Evolutionary conservation across 2,797 vertebrate species (phyloP), one percentile per base, ranked within the genome.

Genomic region (Galagoides demidoff): DNA sequence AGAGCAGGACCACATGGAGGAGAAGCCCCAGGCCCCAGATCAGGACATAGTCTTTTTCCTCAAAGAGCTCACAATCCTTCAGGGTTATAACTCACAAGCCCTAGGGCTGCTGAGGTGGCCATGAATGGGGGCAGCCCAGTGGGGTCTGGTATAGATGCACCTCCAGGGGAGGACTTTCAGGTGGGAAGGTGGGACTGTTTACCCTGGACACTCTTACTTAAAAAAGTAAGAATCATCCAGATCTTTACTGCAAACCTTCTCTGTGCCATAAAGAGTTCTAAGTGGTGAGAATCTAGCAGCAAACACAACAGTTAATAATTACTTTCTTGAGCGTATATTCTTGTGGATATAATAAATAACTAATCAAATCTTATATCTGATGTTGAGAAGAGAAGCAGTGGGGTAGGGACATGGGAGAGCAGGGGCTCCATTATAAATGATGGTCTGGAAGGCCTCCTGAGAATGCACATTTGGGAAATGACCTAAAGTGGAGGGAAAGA

Each of bases 391-490:
- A 37, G 19, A 79, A 27, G 23, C 63, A 17, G 1, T 43, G 4
- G 2, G 23, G 16, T 2, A 34, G n/a, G 19, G 19, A 22, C 11
- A 22, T 13, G 5, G 7, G 52, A 27, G 0, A 73, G 29, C 2
- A 2, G 71, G n/a, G 29, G 6, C 8, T 52, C 5, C 4, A 19
- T 64, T 74, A 73, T 39, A 74, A 70, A 25, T 17, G 63, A 27
- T 68, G n/a, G 16, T 63, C 34, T 55, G 22, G 45, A 64, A 55
- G 22, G 59, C 13, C 37, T 64, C 39, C 9, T 52, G 64, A 87
- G n/a, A 63, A 39, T 63, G 17, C 63, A 43, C 16, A 70, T 85
- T 85, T 78, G n/a, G 34, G 52, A 13, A 45, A 5, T n/a, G n/a
- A 29, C 39, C 27, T 31, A 7, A 79, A 64, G 22, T 27, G n/a